Evolutionary conservation across 2,113 vertebrate genomes (phyloP).

Genomic region (Ameiurus melas): DNA sequence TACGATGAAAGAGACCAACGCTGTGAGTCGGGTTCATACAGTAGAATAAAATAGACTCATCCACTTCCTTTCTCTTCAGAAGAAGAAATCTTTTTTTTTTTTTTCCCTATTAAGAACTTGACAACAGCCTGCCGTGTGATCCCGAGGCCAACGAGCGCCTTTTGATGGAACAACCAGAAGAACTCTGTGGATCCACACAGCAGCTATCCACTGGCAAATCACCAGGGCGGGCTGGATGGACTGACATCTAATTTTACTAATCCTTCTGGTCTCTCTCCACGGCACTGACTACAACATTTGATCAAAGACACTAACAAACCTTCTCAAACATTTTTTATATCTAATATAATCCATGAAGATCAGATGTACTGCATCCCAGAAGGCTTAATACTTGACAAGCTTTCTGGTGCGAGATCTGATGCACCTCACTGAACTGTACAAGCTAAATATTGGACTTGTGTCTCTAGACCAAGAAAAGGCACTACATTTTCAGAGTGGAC

Average conservation of each 20-base stretch:
- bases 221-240: not conserved
- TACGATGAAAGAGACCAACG: not conserved
- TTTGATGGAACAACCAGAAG: not conserved
- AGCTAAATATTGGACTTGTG: not conserved
- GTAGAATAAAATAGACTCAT: conserved; percentile 5
- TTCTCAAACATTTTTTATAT: not conserved
- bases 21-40: not conserved
- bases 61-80: not conserved
- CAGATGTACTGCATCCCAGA: too few species aligned
- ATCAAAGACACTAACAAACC: too few species aligned
- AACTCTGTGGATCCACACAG: not conserved
- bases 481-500: not conserved
- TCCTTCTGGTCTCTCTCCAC: not conserved
- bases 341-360: not conserved
- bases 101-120: not conserved
- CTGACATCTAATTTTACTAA: not conserved
- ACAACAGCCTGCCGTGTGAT: conserved; percentile 12
- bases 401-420: not conserved
- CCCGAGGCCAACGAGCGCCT: not conserved
- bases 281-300: not conserved
- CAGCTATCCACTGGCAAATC: not conserved
- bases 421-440: not conserved
- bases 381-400: too few species aligned
- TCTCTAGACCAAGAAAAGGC: not conserved
- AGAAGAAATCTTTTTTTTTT: not conserved